phyloP scores from a whole-genome alignment of 2,888 invertebrate genomes.

The Sinelater perroti region DNA sequence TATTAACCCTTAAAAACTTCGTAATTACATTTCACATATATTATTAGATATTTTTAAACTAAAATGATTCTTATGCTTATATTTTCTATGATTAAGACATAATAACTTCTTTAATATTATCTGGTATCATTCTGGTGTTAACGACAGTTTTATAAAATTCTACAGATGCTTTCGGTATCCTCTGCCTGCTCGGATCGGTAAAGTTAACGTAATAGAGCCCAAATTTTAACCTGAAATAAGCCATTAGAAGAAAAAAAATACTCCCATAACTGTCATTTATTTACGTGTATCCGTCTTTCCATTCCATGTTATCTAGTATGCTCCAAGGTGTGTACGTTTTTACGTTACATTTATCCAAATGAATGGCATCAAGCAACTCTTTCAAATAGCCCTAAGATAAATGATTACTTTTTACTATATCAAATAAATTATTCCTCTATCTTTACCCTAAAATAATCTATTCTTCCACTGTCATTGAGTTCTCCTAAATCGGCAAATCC shows the following conservation, averaged over 20 bases:
- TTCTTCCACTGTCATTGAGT: constrained; percentile 62
- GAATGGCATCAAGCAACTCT: constrained; percentile 61
- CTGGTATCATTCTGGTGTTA: constrained; percentile 50
- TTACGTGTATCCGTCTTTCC: constrained; percentile 78
- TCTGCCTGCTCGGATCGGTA: constrained; percentile 64
- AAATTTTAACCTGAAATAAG: constrained; percentile 70
- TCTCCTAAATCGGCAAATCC: constrained; percentile 65
- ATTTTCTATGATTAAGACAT: not conserved
- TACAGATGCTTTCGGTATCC: constrained; percentile 72
- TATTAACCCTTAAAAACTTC: no score
- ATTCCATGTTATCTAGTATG: constrained; percentile 84
- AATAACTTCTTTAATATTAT: not conserved
- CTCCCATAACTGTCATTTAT: no score
- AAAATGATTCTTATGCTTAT: no score
- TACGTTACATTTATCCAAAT: constrained; percentile 67
- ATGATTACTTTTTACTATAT: no score
- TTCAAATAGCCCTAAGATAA: constrained; percentile 60
- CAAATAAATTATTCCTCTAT: not conserved
- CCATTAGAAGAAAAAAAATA: no score
- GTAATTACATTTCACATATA: no score
- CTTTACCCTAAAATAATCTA: constrained; percentile 55
- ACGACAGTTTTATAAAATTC: constrained; percentile 65
- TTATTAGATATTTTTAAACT: no score
- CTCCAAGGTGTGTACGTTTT: constrained; percentile 80
- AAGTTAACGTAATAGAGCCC: constrained; percentile 77